These are phyloP conservation scores for Papilio machaon DNA, from an alignment of 1,140 invertebrate species.

Conservation along the genomic window DNA sequence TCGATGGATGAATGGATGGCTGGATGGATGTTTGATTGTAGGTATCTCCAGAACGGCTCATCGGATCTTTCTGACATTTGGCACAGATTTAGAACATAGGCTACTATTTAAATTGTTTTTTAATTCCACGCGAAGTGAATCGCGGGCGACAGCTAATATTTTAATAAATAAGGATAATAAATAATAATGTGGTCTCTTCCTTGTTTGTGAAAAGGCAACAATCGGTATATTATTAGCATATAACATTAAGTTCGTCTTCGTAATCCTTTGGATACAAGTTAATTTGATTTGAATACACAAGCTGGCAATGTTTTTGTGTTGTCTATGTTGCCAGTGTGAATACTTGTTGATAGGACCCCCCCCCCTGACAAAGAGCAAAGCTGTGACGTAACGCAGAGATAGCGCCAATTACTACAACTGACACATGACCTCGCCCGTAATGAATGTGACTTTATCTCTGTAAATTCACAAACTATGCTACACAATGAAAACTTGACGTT, in stretches of 20 bases:
- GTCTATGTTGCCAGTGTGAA: background rate
- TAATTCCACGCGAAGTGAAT: no score
- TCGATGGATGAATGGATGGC: no score
- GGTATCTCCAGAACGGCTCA: no score
- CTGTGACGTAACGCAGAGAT: constrained; percentile 30
- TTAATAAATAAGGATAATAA: no score
- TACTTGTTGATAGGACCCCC: constrained; percentile 28
- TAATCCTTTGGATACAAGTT: background rate
- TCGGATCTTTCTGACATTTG: no score
- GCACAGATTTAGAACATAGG: no score
- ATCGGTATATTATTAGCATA: background rate
- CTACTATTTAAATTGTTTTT: no score
- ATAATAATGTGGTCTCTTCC: no score
- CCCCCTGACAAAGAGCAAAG: constrained; percentile 36
- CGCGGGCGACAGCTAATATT: no score
- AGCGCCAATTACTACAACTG: constrained; percentile 33
- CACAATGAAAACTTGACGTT: background rate
- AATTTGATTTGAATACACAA: background rate
- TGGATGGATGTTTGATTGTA: no score
- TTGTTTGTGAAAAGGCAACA: no score
- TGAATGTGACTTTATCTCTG: constrained; percentile 14
- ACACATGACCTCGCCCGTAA: constrained; percentile 30
- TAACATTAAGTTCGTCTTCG: background rate
- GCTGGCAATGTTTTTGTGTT: background rate
- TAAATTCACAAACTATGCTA: background rate